Base-by-base conservation (phyloP, 2,797 vertebrate genomes). In the Microcaecilia unicolor region DNA sequence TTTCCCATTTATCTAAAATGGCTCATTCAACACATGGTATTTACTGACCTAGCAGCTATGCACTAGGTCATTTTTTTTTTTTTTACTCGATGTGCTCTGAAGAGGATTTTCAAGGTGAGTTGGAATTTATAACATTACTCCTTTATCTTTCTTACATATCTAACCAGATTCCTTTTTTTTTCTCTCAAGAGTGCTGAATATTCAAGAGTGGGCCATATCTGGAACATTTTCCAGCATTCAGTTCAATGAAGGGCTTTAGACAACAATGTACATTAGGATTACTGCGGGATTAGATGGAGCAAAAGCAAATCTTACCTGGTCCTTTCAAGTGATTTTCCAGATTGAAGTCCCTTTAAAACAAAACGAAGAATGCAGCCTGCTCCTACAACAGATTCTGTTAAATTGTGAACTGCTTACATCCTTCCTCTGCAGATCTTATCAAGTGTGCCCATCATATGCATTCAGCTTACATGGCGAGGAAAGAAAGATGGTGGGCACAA, bases 261-360 rank as follows among this genome's bases (percentile, higher is more conserved):
- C n/a, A 50, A 66, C 41, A 55, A 67, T 62, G 48, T 58, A 68
- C 65, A 73, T 67, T 70, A 64, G 59, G 59, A 60, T 63, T 67
- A 73, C 68, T 67, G 70, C 10, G 37, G 44, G 30, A 39, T 62
- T 63, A 70, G 70, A 64, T 44, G 51, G 44, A 59, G 67, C 41
- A 48, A 67, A 62, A 70, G 70, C 67, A 70, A 70, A 70, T 70
- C 58, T 68, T 55, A 61, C 58, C 45, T 44, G 49, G 64, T 64
- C 37, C 34, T 66, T 58, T 59, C 66, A n/a, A 68, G 51, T 55
- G 45, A 37, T 44, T 66, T 66, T 45, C 59, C 43, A 61, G 43
- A 15, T 42, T 68, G 60, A 55, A 55, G 31, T 42, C 48, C 57
- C 53, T 52, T 44, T 51, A 62, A 66, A 63, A 54, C 15, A 57